Percentiles rank a stretch among this genome's conserved stretches.
These are phyloP conservation scores for Nezara viridula DNA, from an alignment of 2,888 invertebrate genomes.

Conservation along the genomic window DNA sequence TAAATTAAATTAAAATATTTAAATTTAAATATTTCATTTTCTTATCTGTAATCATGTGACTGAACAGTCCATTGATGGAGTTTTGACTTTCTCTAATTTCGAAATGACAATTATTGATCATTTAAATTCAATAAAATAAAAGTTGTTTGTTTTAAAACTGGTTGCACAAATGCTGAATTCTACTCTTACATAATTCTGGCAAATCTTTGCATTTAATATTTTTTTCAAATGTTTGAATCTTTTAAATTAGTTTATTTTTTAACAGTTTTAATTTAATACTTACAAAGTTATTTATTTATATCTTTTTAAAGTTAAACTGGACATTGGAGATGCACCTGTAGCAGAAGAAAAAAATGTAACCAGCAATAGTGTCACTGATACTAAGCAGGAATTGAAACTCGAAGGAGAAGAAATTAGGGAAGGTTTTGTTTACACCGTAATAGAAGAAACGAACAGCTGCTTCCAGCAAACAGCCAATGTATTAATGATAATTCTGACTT, in stretches of 20 bases:
- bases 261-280: background rate
- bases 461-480: conserved; percentile 48
- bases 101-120: background rate
- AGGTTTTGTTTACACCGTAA: conserved; percentile 66
- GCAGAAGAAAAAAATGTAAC: conserved; percentile 61
- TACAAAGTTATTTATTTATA: conserved; percentile 21
- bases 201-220: background rate
- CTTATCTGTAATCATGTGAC: background rate
- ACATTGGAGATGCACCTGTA: conserved; percentile 60
- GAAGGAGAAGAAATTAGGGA: conserved; percentile 66
- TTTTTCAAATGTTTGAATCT: background rate
- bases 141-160: too few relatives aligned
- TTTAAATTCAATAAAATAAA: background rate
- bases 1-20: too few relatives aligned
- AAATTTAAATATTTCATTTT: background rate
- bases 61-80: background rate
- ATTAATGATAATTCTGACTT: conserved; percentile 53
- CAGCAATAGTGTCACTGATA: conserved; percentile 61
- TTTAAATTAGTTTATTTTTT: background rate
- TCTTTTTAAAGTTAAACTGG: conserved; percentile 63
- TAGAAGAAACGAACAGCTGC: conserved; percentile 62
- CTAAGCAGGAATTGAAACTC: conserved; percentile 65
- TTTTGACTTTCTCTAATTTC: background rate
- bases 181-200: background rate
- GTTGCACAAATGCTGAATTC: background rate